A percentile compares a stretch with the other conserved stretches of the same genome.
These are phyloP conservation scores for Lipotes vexillifer DNA, from an alignment of 2,113 vertebrate genomes.

Conservation along the genomic window DNA sequence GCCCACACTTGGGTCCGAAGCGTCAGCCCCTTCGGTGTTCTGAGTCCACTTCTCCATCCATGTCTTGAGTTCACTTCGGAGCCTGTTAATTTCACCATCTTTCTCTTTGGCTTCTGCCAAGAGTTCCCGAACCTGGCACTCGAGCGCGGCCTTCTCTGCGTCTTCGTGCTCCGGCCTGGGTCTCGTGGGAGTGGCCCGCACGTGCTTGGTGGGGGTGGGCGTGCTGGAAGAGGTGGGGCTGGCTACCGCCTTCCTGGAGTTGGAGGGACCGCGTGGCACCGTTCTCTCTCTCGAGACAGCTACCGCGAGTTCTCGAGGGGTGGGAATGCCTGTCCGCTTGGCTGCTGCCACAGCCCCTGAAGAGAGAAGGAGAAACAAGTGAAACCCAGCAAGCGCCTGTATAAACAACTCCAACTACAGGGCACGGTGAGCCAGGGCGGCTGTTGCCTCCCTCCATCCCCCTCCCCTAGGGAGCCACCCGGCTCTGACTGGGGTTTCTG, in stretches of 20 bases:
- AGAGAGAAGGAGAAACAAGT: conserved; percentile 29
- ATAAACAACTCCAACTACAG: neutral
- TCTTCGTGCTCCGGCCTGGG: conserved; percentile 85
- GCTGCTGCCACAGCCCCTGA: conserved; percentile 81
- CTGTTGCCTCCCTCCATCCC: neutral
- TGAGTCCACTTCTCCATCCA: conserved; percentile 82
- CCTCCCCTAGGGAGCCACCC: neutral
- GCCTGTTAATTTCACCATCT: conserved; percentile 93
- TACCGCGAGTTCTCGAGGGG: conserved; percentile 87
- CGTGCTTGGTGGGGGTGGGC: conserved; percentile 87
- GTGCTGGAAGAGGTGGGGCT: conserved; percentile 90
- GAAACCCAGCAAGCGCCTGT: neutral
- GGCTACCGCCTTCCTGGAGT: conserved; percentile 86
- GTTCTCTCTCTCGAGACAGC: conserved; percentile 86
- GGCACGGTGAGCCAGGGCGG: neutral
- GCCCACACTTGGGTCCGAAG: conserved; percentile 64
- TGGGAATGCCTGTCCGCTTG: conserved; percentile 94
- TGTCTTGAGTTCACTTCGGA: conserved; percentile 91
- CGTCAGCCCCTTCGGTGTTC: conserved; percentile 67
- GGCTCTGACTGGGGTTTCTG: neutral
- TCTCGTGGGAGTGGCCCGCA: conserved; percentile 81
- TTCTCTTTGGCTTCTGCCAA: conserved; percentile 94
- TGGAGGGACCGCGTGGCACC: conserved; percentile 84
- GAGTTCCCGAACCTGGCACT: conserved; percentile 93
- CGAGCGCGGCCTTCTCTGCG: conserved; percentile 86